Evolutionary conservation across 92 coral and sea anemone species (phyloP).

Genomic region (Phenganax marumi): DNA sequence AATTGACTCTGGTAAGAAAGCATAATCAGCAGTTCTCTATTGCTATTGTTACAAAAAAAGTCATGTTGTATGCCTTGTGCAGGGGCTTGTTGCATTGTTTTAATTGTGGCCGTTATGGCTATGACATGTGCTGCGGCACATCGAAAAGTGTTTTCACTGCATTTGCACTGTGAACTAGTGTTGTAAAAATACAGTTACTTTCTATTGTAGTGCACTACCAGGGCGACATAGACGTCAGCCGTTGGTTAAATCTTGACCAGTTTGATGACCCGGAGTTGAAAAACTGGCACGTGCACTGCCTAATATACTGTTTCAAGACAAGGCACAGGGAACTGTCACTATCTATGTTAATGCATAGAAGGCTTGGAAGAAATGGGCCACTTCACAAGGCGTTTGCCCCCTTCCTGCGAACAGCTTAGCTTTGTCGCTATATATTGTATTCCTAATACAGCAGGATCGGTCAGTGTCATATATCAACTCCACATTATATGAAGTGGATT

Average conservation of each 20-base stretch:
- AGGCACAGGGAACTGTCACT: slow-evolving; percentile 22
- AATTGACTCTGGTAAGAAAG: too few species aligned
- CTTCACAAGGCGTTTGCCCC: slow-evolving; percentile 3
- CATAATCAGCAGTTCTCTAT: too few species aligned
- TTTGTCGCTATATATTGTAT: slow-evolving; percentile 39
- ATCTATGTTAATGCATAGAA: neutral
- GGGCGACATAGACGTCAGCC: neutral
- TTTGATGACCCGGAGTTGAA: slow-evolving; percentile 9
- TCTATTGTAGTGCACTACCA: neutral
- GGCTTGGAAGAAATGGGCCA: slow-evolving; percentile 4
- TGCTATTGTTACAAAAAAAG: too few species aligned
- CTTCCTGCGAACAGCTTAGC: slow-evolving; percentile 22
- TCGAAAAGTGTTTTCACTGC: neutral
- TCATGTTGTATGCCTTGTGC: too few species aligned
- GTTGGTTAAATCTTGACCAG: neutral
- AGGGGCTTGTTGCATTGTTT: too few species aligned
- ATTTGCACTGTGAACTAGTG: neutral
- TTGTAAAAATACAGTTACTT: neutral
- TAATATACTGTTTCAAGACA: slow-evolving; percentile 20
- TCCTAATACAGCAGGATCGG: slow-evolving; percentile 5
- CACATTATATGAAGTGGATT: slow-evolving; percentile 40
- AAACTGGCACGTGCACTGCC: slow-evolving; percentile 30
- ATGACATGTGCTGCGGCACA: too few species aligned
- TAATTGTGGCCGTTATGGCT: too few species aligned
- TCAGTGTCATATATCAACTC: slow-evolving; percentile 37